phyloP scores from a whole-genome alignment of 2,797 vertebrate genomes.

The Mormyrops boulengeri region DNA sequence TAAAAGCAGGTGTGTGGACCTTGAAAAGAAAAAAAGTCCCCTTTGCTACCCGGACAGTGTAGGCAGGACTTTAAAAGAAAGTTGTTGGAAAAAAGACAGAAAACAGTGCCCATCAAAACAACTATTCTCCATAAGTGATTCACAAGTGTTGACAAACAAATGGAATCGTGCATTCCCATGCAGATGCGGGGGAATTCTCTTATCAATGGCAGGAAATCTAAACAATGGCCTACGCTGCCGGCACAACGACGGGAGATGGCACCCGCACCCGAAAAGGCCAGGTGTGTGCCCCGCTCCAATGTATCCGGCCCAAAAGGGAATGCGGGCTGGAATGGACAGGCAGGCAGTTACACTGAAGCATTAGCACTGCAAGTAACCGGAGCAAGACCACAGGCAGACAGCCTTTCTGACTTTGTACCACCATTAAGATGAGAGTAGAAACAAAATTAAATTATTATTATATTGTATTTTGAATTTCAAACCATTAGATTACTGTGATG shows the following conservation, averaged over 20 bases:
- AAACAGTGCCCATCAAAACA: not conserved
- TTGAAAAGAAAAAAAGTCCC: not conserved
- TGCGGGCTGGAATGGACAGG: not conserved
- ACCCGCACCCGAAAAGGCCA: not conserved
- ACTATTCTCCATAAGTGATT: not conserved
- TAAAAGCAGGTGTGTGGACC: not conserved
- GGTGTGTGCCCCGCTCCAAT: not conserved
- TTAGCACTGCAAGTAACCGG: not conserved
- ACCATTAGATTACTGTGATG: not conserved
- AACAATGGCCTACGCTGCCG: slow-evolving; percentile 9
- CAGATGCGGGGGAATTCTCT: slow-evolving; percentile 21
- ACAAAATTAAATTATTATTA: not conserved
- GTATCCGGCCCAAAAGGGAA: not conserved
- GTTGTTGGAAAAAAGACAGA: not conserved
- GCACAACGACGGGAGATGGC: slow-evolving; percentile 12
- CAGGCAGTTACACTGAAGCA: not conserved
- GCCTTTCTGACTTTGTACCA: not conserved
- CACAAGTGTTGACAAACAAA: not conserved
- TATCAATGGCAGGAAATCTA: slow-evolving; percentile 27
- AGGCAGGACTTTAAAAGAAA: not conserved
- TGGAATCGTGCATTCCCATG: not conserved
- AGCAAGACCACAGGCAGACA: not conserved
- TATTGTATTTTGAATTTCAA: not conserved
- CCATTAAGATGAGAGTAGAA: not conserved
- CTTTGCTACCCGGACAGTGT: not conserved